Evolutionary conservation across 2,888 invertebrate genomes (phyloP).

Genomic region (Microctonus brassicae): DNA sequence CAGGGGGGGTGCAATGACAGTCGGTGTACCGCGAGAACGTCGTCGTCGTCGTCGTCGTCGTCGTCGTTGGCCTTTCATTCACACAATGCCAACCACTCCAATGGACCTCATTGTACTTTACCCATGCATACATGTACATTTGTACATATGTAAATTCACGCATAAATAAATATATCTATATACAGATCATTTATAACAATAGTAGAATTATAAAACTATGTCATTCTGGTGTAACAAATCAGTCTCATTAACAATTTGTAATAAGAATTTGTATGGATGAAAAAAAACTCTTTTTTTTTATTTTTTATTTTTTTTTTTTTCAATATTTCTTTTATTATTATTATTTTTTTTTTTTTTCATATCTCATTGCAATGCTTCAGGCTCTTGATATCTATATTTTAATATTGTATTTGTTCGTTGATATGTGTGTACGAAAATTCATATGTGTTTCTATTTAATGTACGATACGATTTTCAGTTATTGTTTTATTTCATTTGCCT

Average conservation of each 20-base stretch:
- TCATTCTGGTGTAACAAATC: constrained; percentile 55
- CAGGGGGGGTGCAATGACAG: constrained; percentile 56
- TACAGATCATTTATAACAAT: background rate
- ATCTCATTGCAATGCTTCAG: background rate
- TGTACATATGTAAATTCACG: no score
- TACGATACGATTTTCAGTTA: background rate
- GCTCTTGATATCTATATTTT: background rate
- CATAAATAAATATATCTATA: no score
- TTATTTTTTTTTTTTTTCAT: constrained; percentile 8
- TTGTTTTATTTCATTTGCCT: background rate
- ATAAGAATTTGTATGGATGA: constrained; percentile 59
- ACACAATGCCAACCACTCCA: constrained; percentile 17
- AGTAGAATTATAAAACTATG: constrained; percentile 35
- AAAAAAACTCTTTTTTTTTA: background rate
- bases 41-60: background rate
- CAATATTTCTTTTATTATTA: background rate
- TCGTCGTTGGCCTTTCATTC: constrained; percentile 13
- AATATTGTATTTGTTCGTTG: background rate
- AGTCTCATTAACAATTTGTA: constrained; percentile 67
- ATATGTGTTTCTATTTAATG: background rate
- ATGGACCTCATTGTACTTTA: background rate
- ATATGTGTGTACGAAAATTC: background rate
- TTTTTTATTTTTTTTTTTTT: background rate
- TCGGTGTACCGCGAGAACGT: constrained; percentile 17
- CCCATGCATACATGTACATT: constrained; percentile 12